Evolutionary conservation across 2,113 vertebrate species (phyloP).

Genomic region (Pseudorhombus dupliciocellatus): DNA sequence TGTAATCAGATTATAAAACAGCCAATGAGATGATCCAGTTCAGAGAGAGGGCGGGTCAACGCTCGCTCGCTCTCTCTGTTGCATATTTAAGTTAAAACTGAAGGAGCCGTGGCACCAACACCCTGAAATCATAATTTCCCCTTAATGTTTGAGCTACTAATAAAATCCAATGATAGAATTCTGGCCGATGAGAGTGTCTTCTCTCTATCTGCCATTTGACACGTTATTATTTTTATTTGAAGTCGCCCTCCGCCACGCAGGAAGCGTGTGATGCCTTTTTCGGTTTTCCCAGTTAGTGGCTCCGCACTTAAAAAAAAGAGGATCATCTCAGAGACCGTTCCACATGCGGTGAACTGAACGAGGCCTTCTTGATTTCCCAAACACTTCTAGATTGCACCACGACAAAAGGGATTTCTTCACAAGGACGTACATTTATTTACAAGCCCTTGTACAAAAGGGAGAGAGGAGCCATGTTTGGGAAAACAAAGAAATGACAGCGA

Average conservation of each 20-base stretch:
- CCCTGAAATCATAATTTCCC: background rate
- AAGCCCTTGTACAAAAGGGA: slow-evolving; percentile 65
- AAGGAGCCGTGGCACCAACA: slow-evolving; percentile 39
- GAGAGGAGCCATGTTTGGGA: slow-evolving; percentile 59
- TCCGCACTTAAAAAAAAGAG: slow-evolving; percentile 39
- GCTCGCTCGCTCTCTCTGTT: slow-evolving; percentile 56
- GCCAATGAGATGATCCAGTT: slow-evolving; percentile 75
- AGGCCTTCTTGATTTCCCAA: slow-evolving; percentile 74
- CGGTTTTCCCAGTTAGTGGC: slow-evolving; percentile 35
- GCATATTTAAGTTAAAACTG: slow-evolving; percentile 60
- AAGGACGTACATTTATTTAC: slow-evolving; percentile 54
- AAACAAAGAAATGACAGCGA: slow-evolving; percentile 53
- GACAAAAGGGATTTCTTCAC: slow-evolving; percentile 46
- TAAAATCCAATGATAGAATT: slow-evolving; percentile 36
- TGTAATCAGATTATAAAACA: slow-evolving; percentile 62
- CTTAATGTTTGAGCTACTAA: slow-evolving; percentile 15
- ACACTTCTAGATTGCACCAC: slow-evolving; percentile 60
- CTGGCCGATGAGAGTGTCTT: slow-evolving; percentile 2
- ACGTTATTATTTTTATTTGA: slow-evolving; percentile 34
- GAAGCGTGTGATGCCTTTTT: slow-evolving; percentile 12
- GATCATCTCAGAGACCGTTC: slow-evolving; percentile 73
- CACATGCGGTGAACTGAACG: slow-evolving; percentile 51
- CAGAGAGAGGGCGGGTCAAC: slow-evolving; percentile 36
- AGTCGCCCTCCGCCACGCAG: slow-evolving; percentile 7
- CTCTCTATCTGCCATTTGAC: slow-evolving; percentile 3